phyloP scores from a whole-genome alignment of 2,888 invertebrate genomes.

The Dioctria linearis region DNA sequence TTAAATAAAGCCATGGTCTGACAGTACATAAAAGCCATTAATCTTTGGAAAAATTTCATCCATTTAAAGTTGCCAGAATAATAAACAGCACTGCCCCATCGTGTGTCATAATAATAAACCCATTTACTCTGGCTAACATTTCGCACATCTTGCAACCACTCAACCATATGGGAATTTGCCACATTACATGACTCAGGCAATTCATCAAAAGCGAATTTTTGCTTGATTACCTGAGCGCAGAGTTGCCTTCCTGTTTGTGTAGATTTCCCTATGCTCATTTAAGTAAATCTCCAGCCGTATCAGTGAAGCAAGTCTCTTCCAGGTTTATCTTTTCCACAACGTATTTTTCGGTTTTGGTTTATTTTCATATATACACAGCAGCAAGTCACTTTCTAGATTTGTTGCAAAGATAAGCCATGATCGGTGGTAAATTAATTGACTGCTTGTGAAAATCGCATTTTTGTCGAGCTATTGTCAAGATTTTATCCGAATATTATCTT shows the following conservation, averaged over 20 bases:
- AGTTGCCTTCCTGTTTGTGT: slow-evolving; percentile 39
- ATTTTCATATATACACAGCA: not conserved
- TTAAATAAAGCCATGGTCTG: not conserved
- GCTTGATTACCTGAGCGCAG: slow-evolving; percentile 34
- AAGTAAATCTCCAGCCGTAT: not conserved
- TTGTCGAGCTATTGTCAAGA: slow-evolving; percentile 10
- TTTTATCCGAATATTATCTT: not conserved
- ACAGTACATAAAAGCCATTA: slow-evolving; percentile 2
- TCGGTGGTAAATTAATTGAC: slow-evolving; percentile 22
- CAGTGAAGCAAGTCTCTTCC: not conserved
- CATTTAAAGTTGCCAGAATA: not conserved
- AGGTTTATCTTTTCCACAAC: not conserved
- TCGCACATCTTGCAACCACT: slow-evolving; percentile 8
- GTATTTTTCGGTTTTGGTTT: not conserved
- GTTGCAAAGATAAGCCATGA: slow-evolving; percentile 6
- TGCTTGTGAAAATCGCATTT: not conserved
- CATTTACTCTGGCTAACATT: not conserved
- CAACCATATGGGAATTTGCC: slow-evolving; percentile 34
- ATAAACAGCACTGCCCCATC: slow-evolving; percentile 4
- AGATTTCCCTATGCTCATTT: slow-evolving; percentile 9
- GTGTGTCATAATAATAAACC: slow-evolving; percentile 29
- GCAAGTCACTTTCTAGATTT: slow-evolving; percentile 13
- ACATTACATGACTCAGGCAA: slow-evolving; percentile 28
- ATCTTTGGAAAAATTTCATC: slow-evolving; percentile 18
- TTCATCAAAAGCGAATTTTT: slow-evolving; percentile 46